Percentiles rank a stretch among this genome's conserved stretches.
Conservation (phyloP, 2,888 invertebrate genomes). For the Linyphia triangularis region DNA sequence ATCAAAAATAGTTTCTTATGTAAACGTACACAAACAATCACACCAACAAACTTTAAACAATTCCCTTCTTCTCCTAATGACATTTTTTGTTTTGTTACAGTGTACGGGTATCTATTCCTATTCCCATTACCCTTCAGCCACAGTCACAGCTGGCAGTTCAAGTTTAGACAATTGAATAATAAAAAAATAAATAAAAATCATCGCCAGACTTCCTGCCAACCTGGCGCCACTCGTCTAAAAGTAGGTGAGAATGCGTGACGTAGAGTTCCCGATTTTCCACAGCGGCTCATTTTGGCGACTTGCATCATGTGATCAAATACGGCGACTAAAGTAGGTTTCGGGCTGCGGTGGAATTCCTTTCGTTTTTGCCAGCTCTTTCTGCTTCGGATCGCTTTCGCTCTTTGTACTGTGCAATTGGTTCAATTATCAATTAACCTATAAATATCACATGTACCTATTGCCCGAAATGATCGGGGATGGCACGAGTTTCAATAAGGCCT, state of each 20-base stretch:
- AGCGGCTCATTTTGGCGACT: neutral
- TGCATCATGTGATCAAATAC: neutral
- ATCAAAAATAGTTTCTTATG: neutral
- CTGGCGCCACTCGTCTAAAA: constrained; percentile 26
- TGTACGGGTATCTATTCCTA: neutral
- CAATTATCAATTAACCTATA: no score
- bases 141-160: constrained; percentile 2
- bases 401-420: no score
- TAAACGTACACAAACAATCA: no score
- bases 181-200: neutral
- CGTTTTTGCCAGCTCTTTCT: neutral
- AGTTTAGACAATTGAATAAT: neutral
- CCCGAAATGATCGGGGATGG: no score
- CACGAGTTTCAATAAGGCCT: no score
- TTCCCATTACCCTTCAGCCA: neutral
- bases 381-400: neutral
- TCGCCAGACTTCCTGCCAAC: constrained; percentile 18
- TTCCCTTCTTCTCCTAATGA: neutral
- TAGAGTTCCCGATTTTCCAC: neutral
- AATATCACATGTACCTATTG: no score
- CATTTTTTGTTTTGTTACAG: neutral
- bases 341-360: constrained; percentile 5
- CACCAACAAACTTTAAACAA: no score
- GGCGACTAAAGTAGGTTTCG: neutral
- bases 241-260: constrained; percentile 17